phyloP scores from a whole-genome alignment of 1,140 invertebrate species.

The Brachionus rubens region DNA sequence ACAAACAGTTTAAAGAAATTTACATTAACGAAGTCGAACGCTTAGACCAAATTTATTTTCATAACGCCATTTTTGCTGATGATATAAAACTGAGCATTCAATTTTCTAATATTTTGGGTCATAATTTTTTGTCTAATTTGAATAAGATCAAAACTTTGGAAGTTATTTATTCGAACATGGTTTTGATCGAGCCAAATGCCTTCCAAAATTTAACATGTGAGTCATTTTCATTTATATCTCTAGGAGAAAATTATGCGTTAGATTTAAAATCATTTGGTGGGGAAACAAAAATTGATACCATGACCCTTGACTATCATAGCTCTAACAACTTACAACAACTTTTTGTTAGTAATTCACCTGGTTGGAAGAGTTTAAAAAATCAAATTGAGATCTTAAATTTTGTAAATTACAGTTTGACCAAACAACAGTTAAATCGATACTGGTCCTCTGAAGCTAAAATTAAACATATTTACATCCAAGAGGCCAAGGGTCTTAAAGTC shows the following conservation, averaged over 20 bases:
- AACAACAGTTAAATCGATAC: not conserved
- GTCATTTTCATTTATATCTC: conserved; percentile 24
- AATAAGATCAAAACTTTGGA: conserved; percentile 7
- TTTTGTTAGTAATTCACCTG: not conserved
- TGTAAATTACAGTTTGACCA: conserved; percentile 9
- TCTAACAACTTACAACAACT: conserved; percentile 1
- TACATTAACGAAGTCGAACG: conserved; percentile 4
- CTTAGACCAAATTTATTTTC: not conserved
- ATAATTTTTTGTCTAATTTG: not conserved
- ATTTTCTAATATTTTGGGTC: not conserved
- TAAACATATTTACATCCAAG: conserved; percentile 35
- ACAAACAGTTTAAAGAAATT: not conserved
- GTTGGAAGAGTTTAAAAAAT: conserved; percentile 8
- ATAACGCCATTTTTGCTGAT: not conserved
- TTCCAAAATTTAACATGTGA: conserved; percentile 8
- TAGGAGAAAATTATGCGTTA: conserved; percentile 25
- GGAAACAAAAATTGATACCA: not conserved
- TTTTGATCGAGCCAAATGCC: not conserved
- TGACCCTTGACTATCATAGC: conserved; percentile 24
- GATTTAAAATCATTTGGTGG: conserved; percentile 5
- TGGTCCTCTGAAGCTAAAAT: conserved; percentile 5
- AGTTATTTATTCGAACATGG: conserved; percentile 28
- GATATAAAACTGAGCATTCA: conserved; percentile 2
- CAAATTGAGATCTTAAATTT: conserved; percentile 22
- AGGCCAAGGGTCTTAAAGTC: conserved; percentile 22